Evolutionary conservation across 2,797 vertebrate genomes (phyloP).

Genomic region (Ataeniobius toweri): DNA sequence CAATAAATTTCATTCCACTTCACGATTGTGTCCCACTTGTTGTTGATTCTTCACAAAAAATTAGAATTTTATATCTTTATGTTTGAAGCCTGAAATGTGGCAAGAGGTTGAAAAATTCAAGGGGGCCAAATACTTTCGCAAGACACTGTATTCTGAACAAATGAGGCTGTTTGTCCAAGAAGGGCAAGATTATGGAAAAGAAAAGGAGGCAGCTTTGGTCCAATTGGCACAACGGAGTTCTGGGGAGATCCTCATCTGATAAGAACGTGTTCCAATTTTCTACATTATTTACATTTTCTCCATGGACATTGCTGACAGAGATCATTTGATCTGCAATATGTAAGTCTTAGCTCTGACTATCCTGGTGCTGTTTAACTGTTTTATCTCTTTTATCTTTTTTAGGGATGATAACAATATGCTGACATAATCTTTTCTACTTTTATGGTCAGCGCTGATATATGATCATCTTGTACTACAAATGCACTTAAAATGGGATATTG

Average conservation of each 20-base stretch:
- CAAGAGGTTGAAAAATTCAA: slow-evolving; percentile 18
- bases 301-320: neutral
- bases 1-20: too few relatives aligned
- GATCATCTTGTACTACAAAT: neutral
- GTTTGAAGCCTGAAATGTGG: too few relatives aligned
- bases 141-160: neutral
- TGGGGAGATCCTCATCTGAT: neutral
- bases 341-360: neutral
- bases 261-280: neutral
- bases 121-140: neutral
- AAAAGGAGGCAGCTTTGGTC: neutral
- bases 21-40: too few relatives aligned
- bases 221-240: slow-evolving; percentile 18
- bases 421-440: neutral
- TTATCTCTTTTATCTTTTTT: neutral
- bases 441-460: neutral
- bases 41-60: too few relatives aligned
- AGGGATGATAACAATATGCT: neutral
- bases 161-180: slow-evolving; percentile 1
- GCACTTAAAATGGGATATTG: neutral
- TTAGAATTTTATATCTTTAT: too few relatives aligned
- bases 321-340: neutral
- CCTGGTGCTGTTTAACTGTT: neutral
- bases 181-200: slow-evolving; percentile 36
- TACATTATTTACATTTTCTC: too few relatives aligned